Percentiles rank a stretch among this genome's conserved stretches.
Conservation (phyloP, 2,797 vertebrate species). For the Nothura maculosa region DNA sequence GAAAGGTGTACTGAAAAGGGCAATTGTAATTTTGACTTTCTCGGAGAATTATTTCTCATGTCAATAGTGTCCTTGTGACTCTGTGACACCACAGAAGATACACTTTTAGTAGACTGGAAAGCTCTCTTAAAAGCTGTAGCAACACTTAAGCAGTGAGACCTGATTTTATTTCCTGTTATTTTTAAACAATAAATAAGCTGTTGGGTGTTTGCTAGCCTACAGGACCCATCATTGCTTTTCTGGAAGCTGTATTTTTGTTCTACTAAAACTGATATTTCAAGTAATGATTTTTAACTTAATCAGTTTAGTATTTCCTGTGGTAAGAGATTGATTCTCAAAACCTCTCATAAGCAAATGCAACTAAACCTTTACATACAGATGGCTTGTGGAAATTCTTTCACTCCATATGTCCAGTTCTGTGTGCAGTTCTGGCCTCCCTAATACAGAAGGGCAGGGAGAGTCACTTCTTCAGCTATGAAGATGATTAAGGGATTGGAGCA, state of each 20-base stretch:
- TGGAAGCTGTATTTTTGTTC: not conserved
- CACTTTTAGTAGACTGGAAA: not conserved
- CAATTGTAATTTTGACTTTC: not conserved
- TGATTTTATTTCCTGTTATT: not conserved
- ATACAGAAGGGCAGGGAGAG: too few relatives aligned
- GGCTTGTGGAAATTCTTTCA: not conserved
- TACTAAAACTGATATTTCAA: not conserved
- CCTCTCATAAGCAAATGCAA: not conserved
- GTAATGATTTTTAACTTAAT: not conserved
- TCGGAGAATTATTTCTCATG: not conserved
- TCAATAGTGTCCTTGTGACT: not conserved
- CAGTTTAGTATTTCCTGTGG: not conserved
- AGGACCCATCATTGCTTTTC: not conserved
- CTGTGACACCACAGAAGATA: not conserved
- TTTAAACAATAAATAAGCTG: not conserved
- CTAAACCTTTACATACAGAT: not conserved
- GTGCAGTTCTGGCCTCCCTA: too few relatives aligned
- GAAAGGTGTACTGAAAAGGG: not conserved
- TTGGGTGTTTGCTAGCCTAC: not conserved
- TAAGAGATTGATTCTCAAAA: not conserved
- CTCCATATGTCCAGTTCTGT: not conserved
- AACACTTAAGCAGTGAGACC: not conserved
- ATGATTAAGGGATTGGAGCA: too few relatives aligned
- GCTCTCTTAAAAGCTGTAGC: not conserved
- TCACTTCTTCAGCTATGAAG: too few relatives aligned